Evolutionary conservation across 2,888 invertebrate species (phyloP), one percentile per base, ranked within the genome.

Genomic region (Lepidochitona cinerea): DNA sequence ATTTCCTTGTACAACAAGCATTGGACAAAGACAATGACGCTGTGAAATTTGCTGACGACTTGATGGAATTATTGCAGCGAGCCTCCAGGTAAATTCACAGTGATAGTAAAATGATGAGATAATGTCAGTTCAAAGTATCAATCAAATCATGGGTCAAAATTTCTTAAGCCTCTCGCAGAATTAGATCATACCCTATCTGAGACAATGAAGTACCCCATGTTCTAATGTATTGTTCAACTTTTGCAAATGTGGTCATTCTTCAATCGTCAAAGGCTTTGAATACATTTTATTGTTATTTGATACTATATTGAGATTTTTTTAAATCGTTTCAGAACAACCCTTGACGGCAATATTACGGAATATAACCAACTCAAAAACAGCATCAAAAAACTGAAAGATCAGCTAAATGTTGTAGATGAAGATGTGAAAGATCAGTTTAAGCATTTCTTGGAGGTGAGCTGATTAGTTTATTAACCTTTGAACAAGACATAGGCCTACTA

Each of bases 401-500:
- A 97, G 90, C 94, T 96, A 73, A 95, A 83, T 94, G 77, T 94
- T 71, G 94, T 95, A 0, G 95, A 96, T 87, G 91, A 90, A n/a
- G 97, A 97, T 85, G 95, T 98, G 66, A 95, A 94, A 87, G 92
- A 93, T 2, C 97, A 97, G 91, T 97, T 97, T 95, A 93, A 93
- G 26, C 95, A 95, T 79, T 97, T 98, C 91, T 90, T 98, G 64
- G 93, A 94, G 93, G 96, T 95, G 88, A 87, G 80, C 74, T 0
- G 18, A n/a, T n/a, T n/a, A n/a, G n/a, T n/a, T n/a, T n/a, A n/a
- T n/a, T n/a, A n/a, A n/a, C n/a, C n/a, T n/a, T n/a, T n/a, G n/a
- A n/a, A n/a, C n/a, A n/a, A n/a, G n/a, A n/a, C n/a, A n/a, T n/a
- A n/a, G n/a, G n/a, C n/a, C n/a, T n/a, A n/a, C n/a, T n/a, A n/a